These are phyloP conservation scores for Tetramorium simillimum DNA, from an alignment of 1,140 invertebrate genomes.

Conservation along the genomic window DNA sequence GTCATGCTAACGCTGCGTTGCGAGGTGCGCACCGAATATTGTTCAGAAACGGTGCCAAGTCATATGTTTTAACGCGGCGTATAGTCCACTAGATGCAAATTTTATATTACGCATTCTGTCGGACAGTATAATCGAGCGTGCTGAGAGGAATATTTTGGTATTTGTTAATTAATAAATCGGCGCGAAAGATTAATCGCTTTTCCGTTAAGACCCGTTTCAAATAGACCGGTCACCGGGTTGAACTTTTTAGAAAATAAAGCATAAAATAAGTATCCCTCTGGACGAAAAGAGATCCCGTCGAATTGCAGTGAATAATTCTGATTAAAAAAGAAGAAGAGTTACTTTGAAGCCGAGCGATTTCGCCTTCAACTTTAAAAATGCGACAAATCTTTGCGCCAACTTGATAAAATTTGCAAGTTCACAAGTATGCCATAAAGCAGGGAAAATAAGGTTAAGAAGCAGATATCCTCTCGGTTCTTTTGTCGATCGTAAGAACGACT, in stretches of 20 bases:
- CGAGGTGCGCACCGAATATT: slow-evolving; percentile 63
- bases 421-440: background rate
- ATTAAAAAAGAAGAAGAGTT: background rate
- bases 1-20: slow-evolving; percentile 62
- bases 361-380: background rate
- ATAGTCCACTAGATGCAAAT: slow-evolving; percentile 52
- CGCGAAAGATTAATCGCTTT: background rate
- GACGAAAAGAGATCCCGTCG: background rate
- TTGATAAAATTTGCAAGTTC: slow-evolving; percentile 10
- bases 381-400: background rate
- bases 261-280: background rate
- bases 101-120: slow-evolving; percentile 48
- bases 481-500: background rate
- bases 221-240: background rate
- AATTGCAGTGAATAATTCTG: background rate
- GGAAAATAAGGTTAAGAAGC: background rate
- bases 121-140: slow-evolving; percentile 21
- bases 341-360: background rate
- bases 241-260: background rate
- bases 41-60: slow-evolving; percentile 59
- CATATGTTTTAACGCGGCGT: slow-evolving; percentile 44
- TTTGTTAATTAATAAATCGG: background rate
- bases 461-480: background rate
- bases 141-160: background rate
- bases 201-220: background rate